phyloP scores from a whole-genome alignment of 2,113 vertebrate species.

The Promerops cafer region DNA sequence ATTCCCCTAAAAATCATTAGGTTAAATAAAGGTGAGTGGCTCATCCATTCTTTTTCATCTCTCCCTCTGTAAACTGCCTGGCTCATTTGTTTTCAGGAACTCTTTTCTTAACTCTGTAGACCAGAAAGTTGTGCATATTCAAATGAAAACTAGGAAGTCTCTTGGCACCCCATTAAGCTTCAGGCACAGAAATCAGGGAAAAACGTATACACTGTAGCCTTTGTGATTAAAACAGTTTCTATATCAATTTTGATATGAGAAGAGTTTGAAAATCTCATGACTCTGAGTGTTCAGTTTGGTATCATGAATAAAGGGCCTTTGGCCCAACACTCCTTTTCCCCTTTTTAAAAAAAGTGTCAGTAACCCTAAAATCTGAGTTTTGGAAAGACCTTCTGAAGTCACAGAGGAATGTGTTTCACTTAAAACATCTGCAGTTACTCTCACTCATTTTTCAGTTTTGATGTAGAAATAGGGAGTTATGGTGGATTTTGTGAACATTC shows the following conservation, averaged over 20 bases:
- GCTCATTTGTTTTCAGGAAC: neutral
- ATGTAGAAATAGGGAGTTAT: neutral
- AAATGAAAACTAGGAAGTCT: neutral
- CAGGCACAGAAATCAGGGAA: neutral
- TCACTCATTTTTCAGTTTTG: neutral
- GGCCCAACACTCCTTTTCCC: neutral
- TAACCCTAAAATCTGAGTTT: neutral
- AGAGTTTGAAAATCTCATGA: neutral
- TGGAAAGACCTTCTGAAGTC: neutral
- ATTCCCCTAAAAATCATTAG: conserved; percentile 24
- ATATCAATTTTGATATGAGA: neutral
- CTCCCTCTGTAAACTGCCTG: neutral
- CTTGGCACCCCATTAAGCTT: neutral
- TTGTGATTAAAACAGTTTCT: neutral
- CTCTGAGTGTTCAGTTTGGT: neutral
- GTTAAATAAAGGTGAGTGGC: neutral
- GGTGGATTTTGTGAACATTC: neutral
- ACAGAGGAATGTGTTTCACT: neutral
- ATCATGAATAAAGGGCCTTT: neutral
- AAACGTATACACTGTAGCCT: neutral
- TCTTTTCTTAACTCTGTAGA: neutral
- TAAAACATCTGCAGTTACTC: neutral
- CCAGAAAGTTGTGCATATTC: neutral
- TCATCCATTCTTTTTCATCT: neutral
- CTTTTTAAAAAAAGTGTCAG: neutral